phyloP scores from a whole-genome alignment of 1,140 invertebrate species.

The Globodera ellingtonae region DNA sequence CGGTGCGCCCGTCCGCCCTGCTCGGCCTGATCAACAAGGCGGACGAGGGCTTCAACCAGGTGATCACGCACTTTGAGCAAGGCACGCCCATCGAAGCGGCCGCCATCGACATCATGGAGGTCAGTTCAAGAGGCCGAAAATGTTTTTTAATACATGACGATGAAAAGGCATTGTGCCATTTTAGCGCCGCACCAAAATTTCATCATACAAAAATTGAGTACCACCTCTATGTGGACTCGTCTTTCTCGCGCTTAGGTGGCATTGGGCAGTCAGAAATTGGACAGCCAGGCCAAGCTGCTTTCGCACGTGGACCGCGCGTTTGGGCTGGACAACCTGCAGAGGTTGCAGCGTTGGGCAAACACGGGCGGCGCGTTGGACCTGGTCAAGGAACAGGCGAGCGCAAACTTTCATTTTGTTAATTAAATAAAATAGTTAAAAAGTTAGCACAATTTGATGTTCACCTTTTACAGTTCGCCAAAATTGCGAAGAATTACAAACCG shows the following conservation, averaged over 20 bases:
- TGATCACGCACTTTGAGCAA: conserved; percentile 62
- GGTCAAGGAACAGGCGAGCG: conserved; percentile 60
- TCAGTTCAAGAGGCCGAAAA: not conserved
- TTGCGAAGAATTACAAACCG: conserved; percentile 64
- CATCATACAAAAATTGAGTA: not conserved
- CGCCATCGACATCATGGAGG: conserved; percentile 61
- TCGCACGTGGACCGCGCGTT: conserved; percentile 63
- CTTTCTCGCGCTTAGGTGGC: conserved; percentile 42
- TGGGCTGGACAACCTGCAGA: conserved; percentile 62
- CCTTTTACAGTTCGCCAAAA: conserved; percentile 61
- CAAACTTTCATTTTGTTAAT: not conserved
- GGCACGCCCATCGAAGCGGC: conserved; percentile 62
- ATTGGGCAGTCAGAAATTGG: conserved; percentile 60
- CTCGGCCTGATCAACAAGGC: conserved; percentile 60
- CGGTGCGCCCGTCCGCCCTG: conserved; percentile 56
- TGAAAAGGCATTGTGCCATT: no score
- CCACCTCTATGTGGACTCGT: not conserved
- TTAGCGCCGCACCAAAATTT: no score
- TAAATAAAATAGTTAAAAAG: no score
- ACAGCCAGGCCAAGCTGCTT: conserved; percentile 63
- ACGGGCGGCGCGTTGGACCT: conserved; percentile 63
- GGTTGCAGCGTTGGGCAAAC: conserved; percentile 64
- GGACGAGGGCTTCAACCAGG: conserved; percentile 65
- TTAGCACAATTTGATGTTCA: conserved; percentile 13
- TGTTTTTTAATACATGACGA: not conserved